Conservation (phyloP, 1,140 invertebrate species). For the Drosophila cardini region DNA sequence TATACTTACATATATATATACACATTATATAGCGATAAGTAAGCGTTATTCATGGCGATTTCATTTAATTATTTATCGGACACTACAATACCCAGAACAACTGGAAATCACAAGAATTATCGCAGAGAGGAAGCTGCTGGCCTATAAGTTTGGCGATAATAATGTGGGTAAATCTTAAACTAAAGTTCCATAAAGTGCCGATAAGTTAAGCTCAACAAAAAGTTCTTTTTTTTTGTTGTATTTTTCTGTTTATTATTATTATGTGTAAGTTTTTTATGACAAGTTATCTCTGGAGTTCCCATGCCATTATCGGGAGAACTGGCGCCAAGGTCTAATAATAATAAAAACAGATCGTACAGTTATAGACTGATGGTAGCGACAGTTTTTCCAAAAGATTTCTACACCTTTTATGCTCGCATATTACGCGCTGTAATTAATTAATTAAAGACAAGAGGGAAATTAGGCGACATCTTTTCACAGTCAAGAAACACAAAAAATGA, state of each 20-base stretch:
- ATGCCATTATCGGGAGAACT: slow-evolving; percentile 14
- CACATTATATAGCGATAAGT: slow-evolving; percentile 42
- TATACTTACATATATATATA: neutral
- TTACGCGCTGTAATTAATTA: slow-evolving; percentile 70
- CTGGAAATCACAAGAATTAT: slow-evolving; percentile 58
- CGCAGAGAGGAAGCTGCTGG: slow-evolving; percentile 61
- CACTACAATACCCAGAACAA: slow-evolving; percentile 39
- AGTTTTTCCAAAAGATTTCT: slow-evolving; percentile 45
- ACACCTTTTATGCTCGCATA: slow-evolving; percentile 34
- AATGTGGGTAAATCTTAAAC: slow-evolving; percentile 24
- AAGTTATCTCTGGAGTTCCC: slow-evolving; percentile 51
- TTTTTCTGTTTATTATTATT: neutral
- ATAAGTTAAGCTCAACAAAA: slow-evolving; percentile 6
- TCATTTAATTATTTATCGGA: slow-evolving; percentile 36
- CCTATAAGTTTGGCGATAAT: slow-evolving; percentile 44
- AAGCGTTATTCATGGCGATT: slow-evolving; percentile 63
- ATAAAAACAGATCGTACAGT: slow-evolving; percentile 32
- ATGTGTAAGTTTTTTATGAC: slow-evolving; percentile 7
- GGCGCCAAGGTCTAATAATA: slow-evolving; percentile 65
- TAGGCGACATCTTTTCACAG: slow-evolving; percentile 80
- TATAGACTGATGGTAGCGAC: slow-evolving; percentile 18
- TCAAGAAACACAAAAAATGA: neutral
- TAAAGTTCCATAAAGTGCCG: slow-evolving; percentile 30
- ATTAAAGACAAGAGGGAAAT: slow-evolving; percentile 70
- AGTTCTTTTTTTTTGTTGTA: neutral